A percentile compares a stretch with the other conserved stretches of the same genome.
These are phyloP conservation scores for Typhlichthys subterraneus DNA, from an alignment of 2,797 vertebrate species.

Conservation along the genomic window DNA sequence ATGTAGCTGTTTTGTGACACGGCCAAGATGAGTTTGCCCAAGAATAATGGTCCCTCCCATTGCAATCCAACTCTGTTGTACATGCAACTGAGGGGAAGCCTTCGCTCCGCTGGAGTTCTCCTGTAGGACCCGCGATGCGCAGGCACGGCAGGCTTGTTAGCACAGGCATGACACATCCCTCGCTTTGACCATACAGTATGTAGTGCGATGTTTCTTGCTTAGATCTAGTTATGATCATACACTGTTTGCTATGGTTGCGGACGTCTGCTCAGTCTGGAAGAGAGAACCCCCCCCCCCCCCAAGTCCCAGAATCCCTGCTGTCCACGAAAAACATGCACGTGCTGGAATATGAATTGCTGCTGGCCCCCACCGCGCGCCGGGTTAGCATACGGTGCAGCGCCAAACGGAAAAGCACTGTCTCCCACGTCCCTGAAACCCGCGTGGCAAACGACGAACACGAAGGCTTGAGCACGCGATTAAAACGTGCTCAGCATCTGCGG, in stretches of 20 bases:
- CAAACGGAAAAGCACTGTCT: too few relatives aligned
- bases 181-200: slow-evolving; percentile 36
- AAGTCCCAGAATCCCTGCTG: slow-evolving; percentile 16
- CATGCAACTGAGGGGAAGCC: slow-evolving; percentile 25
- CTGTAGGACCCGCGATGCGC: slow-evolving; percentile 42
- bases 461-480: too few relatives aligned
- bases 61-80: slow-evolving; percentile 25
- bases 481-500: too few relatives aligned
- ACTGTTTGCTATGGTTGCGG: too few relatives aligned
- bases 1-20: slow-evolving; percentile 20
- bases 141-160: slow-evolving; percentile 28
- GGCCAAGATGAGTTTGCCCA: slow-evolving; percentile 13
- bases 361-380: too few relatives aligned
- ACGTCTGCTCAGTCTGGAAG: slow-evolving; percentile 46
- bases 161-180: slow-evolving; percentile 35
- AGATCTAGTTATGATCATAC: slow-evolving; percentile 19
- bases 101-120: slow-evolving; percentile 40
- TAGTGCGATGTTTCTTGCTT: slow-evolving; percentile 20
- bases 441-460: not conserved
- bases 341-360: too few relatives aligned
- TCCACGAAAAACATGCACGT: too few relatives aligned
- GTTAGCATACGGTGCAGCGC: too few relatives aligned
- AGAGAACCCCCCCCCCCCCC: slow-evolving; percentile 7
- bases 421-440: not conserved
- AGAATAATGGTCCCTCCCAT: slow-evolving; percentile 5